Conservation (phyloP, 2,888 invertebrate genomes). For the Caenorhabditis sulstoni region DNA sequence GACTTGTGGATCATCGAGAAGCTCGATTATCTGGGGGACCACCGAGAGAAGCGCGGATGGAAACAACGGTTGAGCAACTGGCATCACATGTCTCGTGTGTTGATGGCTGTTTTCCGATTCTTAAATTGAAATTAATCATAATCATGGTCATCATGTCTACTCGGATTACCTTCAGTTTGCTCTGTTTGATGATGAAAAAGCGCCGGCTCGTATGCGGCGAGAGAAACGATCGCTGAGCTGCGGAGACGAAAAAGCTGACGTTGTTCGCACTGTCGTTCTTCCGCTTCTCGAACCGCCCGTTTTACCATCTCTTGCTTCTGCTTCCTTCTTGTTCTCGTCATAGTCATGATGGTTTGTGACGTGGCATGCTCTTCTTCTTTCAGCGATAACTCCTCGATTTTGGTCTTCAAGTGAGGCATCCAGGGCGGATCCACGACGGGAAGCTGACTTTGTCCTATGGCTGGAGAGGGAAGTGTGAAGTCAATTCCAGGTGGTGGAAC, state of each 20-base stretch:
- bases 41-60: conserved; percentile 97
- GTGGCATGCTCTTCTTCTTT: conserved; percentile 90
- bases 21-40: conserved; percentile 93
- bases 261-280: conserved; percentile 86
- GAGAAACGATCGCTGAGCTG: conserved; percentile 93
- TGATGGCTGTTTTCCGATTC: conserved; percentile 72
- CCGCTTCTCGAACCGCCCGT: conserved; percentile 93
- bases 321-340: conserved; percentile 97
- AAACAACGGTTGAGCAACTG: conserved; percentile 94
- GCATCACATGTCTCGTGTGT: conserved; percentile 84
- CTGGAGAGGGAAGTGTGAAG: conserved; percentile 97
- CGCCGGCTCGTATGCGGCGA: conserved; percentile 96
- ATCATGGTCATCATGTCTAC: neutral
- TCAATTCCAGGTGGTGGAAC: conserved; percentile 98
- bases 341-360: conserved; percentile 87
- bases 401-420: conserved; percentile 97
- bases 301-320: conserved; percentile 98
- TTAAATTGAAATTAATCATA: conserved; percentile 23
- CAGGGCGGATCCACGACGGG: conserved; percentile 91
- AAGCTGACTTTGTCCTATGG: conserved; percentile 90
- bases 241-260: conserved; percentile 84
- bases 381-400: conserved; percentile 98
- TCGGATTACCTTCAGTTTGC: conserved; percentile 59
- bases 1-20: conserved; percentile 96
- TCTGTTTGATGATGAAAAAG: conserved; percentile 85